A percentile compares a stretch with the other conserved stretches of the same genome.
Evolutionary conservation across 2,888 invertebrate genomes (phyloP).

Genomic region (Dryomyza anilis): DNA sequence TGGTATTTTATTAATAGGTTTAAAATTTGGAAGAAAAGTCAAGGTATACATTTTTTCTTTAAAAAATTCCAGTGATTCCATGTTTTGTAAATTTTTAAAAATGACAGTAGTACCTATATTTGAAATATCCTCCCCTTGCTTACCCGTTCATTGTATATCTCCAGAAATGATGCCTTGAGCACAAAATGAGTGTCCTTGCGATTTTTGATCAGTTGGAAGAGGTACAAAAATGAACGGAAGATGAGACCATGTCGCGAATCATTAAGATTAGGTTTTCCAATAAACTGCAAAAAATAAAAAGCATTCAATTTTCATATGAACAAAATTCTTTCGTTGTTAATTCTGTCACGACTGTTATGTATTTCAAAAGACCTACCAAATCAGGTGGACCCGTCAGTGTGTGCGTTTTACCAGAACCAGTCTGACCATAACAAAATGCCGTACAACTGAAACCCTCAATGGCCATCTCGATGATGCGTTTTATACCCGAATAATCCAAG

Average conservation of each 20-base stretch:
- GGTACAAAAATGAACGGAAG: slow-evolving; percentile 87
- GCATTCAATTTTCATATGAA: not conserved
- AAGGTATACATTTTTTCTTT: no score
- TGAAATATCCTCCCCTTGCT: slow-evolving; percentile 37
- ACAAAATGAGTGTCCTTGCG: slow-evolving; percentile 80
- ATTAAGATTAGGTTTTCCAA: slow-evolving; percentile 69
- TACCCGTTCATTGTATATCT: slow-evolving; percentile 97
- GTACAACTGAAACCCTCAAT: slow-evolving; percentile 94
- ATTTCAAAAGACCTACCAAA: slow-evolving; percentile 66
- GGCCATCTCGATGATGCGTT: slow-evolving; percentile 90
- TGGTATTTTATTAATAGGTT: no score
- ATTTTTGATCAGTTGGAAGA: slow-evolving; percentile 81
- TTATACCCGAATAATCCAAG: slow-evolving; percentile 87
- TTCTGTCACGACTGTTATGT: no score
- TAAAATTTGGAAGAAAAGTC: no score
- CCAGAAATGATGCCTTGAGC: slow-evolving; percentile 90
- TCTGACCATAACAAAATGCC: slow-evolving; percentile 95
- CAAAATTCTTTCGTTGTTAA: no score
- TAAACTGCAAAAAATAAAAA: slow-evolving; percentile 64
- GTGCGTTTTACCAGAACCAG: slow-evolving; percentile 95
- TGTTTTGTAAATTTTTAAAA: not conserved
- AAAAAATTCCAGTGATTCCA: no score
- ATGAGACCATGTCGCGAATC: slow-evolving; percentile 84
- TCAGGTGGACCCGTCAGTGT: slow-evolving; percentile 91
- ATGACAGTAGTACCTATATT: not conserved